A percentile compares a stretch with the other conserved stretches of the same genome.
phyloP scores from a whole-genome alignment of 2,888 invertebrate genomes.

The Platycheirus rosarum region DNA sequence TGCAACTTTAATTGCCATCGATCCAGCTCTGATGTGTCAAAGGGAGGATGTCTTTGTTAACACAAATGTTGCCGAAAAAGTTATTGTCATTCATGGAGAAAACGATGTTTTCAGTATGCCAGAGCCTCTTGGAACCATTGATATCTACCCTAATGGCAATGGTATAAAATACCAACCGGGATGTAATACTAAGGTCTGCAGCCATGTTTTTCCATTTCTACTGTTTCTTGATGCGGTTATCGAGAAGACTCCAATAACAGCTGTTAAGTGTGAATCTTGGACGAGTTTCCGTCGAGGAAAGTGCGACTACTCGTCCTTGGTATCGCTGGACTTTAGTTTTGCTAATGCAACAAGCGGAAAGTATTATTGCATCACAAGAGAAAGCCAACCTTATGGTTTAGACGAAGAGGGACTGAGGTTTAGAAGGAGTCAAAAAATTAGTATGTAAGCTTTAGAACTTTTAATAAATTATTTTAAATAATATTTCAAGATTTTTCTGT shows the following conservation, averaged over 20 bases:
- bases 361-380: background rate
- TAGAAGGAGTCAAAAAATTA: background rate
- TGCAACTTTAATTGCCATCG: slow-evolving; percentile 77
- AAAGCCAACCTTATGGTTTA: background rate
- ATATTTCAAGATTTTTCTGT: background rate
- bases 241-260: background rate
- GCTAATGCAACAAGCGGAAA: background rate
- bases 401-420: background rate
- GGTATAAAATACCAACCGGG: slow-evolving; percentile 79
- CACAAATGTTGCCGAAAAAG: slow-evolving; percentile 74
- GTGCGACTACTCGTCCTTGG: background rate
- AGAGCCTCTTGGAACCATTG: slow-evolving; percentile 78
- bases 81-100: slow-evolving; percentile 79
- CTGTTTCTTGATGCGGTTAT: slow-evolving; percentile 77
- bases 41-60: slow-evolving; percentile 77
- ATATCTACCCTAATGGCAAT: slow-evolving; percentile 80
- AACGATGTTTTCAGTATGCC: slow-evolving; percentile 79
- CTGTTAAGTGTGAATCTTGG: slow-evolving; percentile 1
- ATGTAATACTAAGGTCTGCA: slow-evolving; percentile 78
- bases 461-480: background rate
- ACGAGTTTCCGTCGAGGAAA: background rate
- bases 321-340: background rate
- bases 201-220: slow-evolving; percentile 79
- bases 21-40: slow-evolving; percentile 79
- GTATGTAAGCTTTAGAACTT: background rate